These are phyloP conservation scores for Dicerorhinus sumatrensis DNA, from an alignment of 2,113 vertebrate species.

Conservation along the genomic window DNA sequence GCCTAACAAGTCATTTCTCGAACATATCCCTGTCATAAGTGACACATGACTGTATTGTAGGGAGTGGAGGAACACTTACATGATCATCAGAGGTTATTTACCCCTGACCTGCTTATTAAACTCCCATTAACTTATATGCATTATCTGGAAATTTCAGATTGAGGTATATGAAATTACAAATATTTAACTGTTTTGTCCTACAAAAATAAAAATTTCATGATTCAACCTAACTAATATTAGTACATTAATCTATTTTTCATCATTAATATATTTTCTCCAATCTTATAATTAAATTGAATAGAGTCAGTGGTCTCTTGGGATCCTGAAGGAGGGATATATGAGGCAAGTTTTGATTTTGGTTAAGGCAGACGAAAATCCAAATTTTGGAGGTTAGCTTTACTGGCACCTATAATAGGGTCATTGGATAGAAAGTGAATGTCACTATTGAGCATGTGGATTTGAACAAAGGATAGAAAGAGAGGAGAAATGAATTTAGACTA, in stretches of 20 bases:
- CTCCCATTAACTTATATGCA: neutral
- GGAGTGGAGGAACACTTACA: neutral
- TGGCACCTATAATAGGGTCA: neutral
- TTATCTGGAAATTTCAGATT: neutral
- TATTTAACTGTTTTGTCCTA: neutral
- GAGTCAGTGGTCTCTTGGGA: neutral
- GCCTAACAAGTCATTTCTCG: no score
- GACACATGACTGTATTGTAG: no score
- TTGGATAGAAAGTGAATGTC: neutral
- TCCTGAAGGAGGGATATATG: neutral
- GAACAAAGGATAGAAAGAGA: neutral
- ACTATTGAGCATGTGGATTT: neutral
- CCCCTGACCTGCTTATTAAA: neutral
- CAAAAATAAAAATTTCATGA: neutral
- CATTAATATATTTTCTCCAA: neutral
- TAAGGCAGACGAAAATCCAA: neutral
- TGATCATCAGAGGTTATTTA: neutral
- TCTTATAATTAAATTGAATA: neutral
- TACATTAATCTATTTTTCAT: neutral
- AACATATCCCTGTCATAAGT: no score
- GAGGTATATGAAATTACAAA: neutral
- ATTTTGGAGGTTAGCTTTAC: neutral
- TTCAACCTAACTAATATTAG: neutral
- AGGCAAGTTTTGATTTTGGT: neutral
- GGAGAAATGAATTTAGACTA: neutral